A percentile compares a stretch with the other conserved stretches of the same genome.
Evolutionary conservation across 2,797 vertebrate genomes (phyloP).

Genomic region (Myotis myotis): DNA sequence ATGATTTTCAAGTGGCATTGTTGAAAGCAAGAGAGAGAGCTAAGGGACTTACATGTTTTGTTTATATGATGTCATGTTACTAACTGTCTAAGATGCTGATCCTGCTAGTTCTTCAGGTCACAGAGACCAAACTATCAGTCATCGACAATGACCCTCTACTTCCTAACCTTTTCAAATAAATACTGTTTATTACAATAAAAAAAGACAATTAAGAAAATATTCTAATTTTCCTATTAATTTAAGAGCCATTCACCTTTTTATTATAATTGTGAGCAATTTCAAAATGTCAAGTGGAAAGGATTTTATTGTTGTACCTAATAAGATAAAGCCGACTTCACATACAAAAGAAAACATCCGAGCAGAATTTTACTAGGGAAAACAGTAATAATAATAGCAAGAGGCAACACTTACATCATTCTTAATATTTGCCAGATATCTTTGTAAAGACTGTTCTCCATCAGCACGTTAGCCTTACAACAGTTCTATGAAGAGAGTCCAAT

Average conservation of each 20-base stretch:
- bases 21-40: not conserved
- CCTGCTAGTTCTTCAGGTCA: not conserved
- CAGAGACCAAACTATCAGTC: not conserved
- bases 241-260: not conserved
- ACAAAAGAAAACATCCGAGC: not conserved
- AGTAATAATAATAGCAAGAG: not conserved
- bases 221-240: not conserved
- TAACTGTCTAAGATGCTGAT: not conserved
- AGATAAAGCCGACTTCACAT: not conserved
- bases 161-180: not conserved
- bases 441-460: not conserved
- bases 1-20: not conserved
- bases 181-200: not conserved
- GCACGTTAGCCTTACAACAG: not conserved
- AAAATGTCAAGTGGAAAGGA: slow-evolving; percentile 24
- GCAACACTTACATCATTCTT: not conserved
- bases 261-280: slow-evolving; percentile 8
- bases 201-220: not conserved
- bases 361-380: not conserved
- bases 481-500: not conserved
- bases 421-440: not conserved
- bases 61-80: not conserved
- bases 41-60: not conserved
- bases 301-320: not conserved
- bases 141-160: not conserved